Evolutionary conservation across 1,140 invertebrate species (phyloP), one percentile per base, ranked within the genome.

Genomic region (Pantala flavescens): DNA sequence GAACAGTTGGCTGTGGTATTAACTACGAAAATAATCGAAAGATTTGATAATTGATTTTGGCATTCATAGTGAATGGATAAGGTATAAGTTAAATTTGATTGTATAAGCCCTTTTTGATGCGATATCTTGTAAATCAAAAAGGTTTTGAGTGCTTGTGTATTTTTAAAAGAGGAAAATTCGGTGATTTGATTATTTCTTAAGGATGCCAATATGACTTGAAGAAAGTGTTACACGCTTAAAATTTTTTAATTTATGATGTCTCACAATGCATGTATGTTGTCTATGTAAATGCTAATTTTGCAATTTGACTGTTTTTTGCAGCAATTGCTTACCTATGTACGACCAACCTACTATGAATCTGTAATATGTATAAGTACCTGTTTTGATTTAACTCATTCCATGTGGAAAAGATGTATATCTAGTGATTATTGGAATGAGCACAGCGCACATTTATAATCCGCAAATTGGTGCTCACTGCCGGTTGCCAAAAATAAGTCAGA

Each of bases 211-310:
- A 19, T 63, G n/a, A 21, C 49, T 14, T 12, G n/a, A 63, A 63
- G n/a, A 63, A 63, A 63, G 14, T 21, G n/a, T 63, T 63, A 63
- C 14, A 63, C n/a, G 49, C 14, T 16, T 19, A 19, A 63, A 63
- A 63, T 63, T 21, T 63, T 16, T 63, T 63, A 7, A 63, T 63
- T 63, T 63, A 63, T 19, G n/a, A 63, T 63, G n/a, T 63, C 28
- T 36, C 28, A 36, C 28, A 5, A 36, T 36, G 28, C 28, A 36
- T 36, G 28, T 36, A 36, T 36, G 28, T 36, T 36, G 28, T 19
- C 49, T 7, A 63, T 63, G n/a, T 63, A 63, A 63, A 63, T 63
- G 49, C n/a, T 63, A 63, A 63, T 63, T 63, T 63, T 63, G n/a
- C 49, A 63, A 19, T 63, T 63, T 63, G n/a, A 21, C 49, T 63